Base-by-base conservation (phyloP, 2,888 invertebrate genomes). In the Agrochola lota region DNA sequence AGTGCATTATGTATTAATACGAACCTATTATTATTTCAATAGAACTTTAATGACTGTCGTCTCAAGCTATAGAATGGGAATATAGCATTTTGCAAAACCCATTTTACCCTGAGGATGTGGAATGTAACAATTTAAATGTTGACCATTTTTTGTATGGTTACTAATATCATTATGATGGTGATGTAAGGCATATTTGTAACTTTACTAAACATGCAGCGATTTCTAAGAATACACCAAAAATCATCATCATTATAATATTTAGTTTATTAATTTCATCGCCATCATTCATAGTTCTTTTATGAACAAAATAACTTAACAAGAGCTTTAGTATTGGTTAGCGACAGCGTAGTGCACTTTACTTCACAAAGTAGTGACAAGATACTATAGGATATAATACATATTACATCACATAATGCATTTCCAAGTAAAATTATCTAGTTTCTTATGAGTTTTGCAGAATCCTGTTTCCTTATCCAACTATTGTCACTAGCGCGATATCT, bases 351-450 rank as follows among this genome's bases (percentile, higher is more conserved):
- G 62, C 7, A n/a, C 8, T 72, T 68, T 15, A 26, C 52, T 52
- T 40, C 20, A 40, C 2, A 69, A 66, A 35, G 35, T 40, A 12
- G 20, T 12, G 2, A 30, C 23, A 71, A 60, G 11, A 66, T 20
- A 11, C 3, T 35, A 35, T 35, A 35, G 3, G 35, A 35, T 35
- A 35, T 3, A 35, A 35, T 35, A 35, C 35, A 35, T 35, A 35
- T 6, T 46, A 46, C 12, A 12, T 4, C 43, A 46, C 20, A 8
- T 72, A 26, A 5, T 15, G 30, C 17, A 76, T 46, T 30, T 64
- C 55, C 30, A 17, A 77, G 23, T 26, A n/a, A 77, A 26, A 23
- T 63, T 30, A 30, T 35, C 12, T 57, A 17, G 26, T 40, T 77
- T 57, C 23, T 55, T 49, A 57, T 17, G 49, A 0, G n/a, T 67